phyloP scores from a whole-genome alignment of 1,140 invertebrate genomes.

The Apis dorsata region DNA sequence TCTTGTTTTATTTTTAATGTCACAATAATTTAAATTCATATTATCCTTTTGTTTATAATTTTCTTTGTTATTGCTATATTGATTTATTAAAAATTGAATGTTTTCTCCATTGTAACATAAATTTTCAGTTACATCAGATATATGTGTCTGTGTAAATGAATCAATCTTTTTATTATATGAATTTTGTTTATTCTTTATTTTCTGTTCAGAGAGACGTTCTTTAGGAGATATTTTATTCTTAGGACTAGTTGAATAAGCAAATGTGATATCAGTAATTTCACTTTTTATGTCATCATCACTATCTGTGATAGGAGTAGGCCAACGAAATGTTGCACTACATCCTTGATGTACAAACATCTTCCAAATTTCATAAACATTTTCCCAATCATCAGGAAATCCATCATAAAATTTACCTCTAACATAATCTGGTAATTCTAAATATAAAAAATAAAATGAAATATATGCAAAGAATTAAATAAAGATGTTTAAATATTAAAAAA shows the following conservation, averaged over 20 bases:
- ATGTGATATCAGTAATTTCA: constrained; percentile 68
- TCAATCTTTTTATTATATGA: background rate
- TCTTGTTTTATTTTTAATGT: background rate
- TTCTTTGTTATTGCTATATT: background rate
- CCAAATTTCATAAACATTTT: constrained; percentile 74
- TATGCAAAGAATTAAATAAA: background rate
- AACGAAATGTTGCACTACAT: constrained; percentile 67
- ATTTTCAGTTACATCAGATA: background rate
- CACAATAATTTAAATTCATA: background rate
- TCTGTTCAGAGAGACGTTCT: background rate
- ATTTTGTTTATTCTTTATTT: background rate
- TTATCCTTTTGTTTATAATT: background rate
- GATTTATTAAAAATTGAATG: background rate
- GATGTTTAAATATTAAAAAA: background rate
- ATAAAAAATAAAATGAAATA: constrained; percentile 10
- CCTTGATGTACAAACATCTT: constrained; percentile 60
- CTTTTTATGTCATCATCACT: constrained; percentile 74
- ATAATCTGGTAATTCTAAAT: constrained; percentile 73
- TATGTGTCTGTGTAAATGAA: constrained; percentile 17
- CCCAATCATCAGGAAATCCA: constrained; percentile 78
- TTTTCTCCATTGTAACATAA: background rate
- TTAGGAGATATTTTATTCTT: background rate
- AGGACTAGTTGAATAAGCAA: background rate
- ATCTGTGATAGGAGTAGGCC: constrained; percentile 73
- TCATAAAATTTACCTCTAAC: constrained; percentile 73